Evolutionary conservation across 2,888 invertebrate species (phyloP).

Genomic region (Pharmacophagus antenor): DNA sequence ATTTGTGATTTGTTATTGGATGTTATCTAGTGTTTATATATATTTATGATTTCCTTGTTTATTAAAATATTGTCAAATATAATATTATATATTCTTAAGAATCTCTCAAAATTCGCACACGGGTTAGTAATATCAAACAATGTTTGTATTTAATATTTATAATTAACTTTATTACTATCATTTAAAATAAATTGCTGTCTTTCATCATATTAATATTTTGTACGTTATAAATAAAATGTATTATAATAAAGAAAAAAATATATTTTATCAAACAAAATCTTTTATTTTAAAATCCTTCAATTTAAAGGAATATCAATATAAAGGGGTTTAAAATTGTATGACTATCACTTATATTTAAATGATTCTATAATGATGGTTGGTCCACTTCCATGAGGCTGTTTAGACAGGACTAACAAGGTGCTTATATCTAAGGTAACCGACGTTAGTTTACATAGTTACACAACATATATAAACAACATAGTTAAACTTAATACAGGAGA

Average conservation of each 20-base stretch:
- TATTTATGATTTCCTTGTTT: conserved; percentile 8
- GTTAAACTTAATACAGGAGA: too few relatives aligned
- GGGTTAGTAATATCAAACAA: not conserved
- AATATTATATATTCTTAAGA: not conserved
- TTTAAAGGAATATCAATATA: too few relatives aligned
- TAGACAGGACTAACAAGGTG: too few relatives aligned
- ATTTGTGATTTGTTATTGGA: conserved; percentile 37
- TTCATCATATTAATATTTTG: not conserved
- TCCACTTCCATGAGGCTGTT: too few relatives aligned
- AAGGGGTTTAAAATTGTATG: too few relatives aligned
- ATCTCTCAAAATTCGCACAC: conserved; percentile 17
- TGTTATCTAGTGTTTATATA: conserved; percentile 22
- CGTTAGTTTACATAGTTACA: too few relatives aligned
- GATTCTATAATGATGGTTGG: too few relatives aligned
- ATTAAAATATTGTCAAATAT: not conserved
- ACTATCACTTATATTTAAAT: too few relatives aligned
- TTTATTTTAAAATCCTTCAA: not conserved
- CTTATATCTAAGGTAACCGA: too few relatives aligned
- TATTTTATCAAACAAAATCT: conserved; percentile 9
- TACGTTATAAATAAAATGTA: not conserved
- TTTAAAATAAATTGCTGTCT: not conserved
- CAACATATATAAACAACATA: too few relatives aligned
- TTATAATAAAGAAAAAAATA: conserved; percentile 16
- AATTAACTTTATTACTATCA: not conserved
- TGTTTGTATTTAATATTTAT: not conserved